These are phyloP conservation scores for Eueremaeus valkanovi DNA, from an alignment of 2,888 invertebrate species.

Conservation along the genomic window DNA sequence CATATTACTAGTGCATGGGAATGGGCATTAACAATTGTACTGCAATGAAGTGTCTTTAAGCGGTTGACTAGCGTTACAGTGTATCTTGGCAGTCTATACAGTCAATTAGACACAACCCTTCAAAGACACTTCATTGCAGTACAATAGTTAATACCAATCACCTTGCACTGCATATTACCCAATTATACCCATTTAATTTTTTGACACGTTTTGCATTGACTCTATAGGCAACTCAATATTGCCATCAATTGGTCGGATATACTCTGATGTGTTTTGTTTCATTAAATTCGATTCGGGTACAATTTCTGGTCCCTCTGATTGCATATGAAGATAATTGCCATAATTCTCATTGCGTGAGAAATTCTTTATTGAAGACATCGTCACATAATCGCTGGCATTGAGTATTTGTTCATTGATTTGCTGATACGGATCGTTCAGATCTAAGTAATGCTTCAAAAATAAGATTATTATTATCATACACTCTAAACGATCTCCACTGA, in stretches of 20 bases:
- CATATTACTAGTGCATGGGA: no score
- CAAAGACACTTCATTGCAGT: no score
- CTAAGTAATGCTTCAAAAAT: slow-evolving; percentile 71
- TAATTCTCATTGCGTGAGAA: background rate
- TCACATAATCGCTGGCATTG: slow-evolving; percentile 40
- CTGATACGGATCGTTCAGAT: slow-evolving; percentile 73
- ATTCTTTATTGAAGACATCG: slow-evolving; percentile 38
- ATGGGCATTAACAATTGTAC: no score
- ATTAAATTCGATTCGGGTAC: slow-evolving; percentile 1
- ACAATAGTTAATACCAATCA: no score
- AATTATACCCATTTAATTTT: slow-evolving; percentile 45
- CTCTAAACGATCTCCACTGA: no score
- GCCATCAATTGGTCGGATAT: slow-evolving; percentile 38
- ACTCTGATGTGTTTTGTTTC: slow-evolving; percentile 40
- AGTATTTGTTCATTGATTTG: slow-evolving; percentile 59
- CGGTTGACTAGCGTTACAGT: no score
- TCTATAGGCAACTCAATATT: slow-evolving; percentile 28
- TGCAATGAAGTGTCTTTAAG: no score
- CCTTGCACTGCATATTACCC: no score
- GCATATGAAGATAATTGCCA: slow-evolving; percentile 20
- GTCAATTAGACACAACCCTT: no score
- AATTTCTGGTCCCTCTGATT: background rate
- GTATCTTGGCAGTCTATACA: no score
- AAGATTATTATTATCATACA: slow-evolving; percentile 10
- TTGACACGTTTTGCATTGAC: slow-evolving; percentile 45